Evolutionary conservation across 2,113 vertebrate genomes (phyloP).

Genomic region (Otocyon megalotis): DNA sequence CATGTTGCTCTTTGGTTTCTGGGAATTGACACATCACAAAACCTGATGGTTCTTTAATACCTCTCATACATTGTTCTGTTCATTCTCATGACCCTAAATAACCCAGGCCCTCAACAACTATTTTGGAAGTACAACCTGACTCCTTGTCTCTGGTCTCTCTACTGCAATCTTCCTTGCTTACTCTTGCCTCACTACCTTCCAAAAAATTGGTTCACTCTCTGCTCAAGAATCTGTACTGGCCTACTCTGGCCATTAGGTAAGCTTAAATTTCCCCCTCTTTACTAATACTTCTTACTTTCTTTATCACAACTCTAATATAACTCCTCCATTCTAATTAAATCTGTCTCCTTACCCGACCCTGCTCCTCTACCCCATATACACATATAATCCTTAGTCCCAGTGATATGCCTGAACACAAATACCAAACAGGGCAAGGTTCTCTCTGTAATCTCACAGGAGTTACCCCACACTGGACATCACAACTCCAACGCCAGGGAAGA

Average conservation of each 20-base stretch:
- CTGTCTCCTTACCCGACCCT: background rate
- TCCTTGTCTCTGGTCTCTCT: background rate
- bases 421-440: background rate
- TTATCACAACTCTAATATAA: background rate
- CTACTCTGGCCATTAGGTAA: background rate
- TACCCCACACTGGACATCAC: conserved; percentile 15
- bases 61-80: background rate
- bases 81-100: background rate
- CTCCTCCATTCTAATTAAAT: background rate
- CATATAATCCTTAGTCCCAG: background rate
- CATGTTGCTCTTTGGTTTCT: background rate
- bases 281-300: background rate
- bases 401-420: background rate
- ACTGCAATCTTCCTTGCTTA: background rate
- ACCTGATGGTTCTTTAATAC: background rate
- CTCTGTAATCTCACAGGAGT: background rate
- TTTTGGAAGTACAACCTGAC: background rate
- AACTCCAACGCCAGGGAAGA: background rate
- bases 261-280: background rate
- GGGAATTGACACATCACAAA: background rate
- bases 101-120: background rate
- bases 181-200: background rate
- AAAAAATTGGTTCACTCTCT: background rate
- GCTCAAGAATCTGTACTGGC: background rate
- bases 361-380: background rate